These are phyloP conservation scores for Bombylius major DNA, from an alignment of 2,888 invertebrate species.

Conservation along the genomic window DNA sequence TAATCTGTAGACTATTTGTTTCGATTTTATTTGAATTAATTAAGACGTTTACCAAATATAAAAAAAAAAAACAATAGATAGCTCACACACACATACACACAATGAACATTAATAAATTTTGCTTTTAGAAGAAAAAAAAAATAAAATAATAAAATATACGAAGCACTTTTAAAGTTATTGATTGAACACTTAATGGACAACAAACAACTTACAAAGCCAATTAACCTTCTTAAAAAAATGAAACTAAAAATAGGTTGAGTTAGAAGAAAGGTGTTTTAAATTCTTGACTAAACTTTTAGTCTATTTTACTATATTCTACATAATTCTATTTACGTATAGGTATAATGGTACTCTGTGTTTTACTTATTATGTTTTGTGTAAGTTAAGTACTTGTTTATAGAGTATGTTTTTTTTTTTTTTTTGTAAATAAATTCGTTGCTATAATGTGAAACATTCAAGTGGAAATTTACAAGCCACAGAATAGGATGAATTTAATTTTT, in stretches of 20 bases:
- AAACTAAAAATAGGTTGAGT: not conserved
- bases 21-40: not conserved
- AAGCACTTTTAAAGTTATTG: not conserved
- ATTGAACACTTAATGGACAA: not conserved
- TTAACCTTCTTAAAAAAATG: not conserved
- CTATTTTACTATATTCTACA: too few species aligned
- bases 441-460: constrained; percentile 1
- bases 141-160: too few species aligned
- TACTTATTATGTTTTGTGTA: too few species aligned
- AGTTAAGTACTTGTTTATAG: too few species aligned
- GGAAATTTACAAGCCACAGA: not conserved
- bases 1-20: not conserved
- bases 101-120: not conserved
- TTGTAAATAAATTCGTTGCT: not conserved
- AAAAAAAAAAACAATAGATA: too few species aligned
- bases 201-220: constrained; percentile 2
- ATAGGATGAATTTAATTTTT: too few species aligned
- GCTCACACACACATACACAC: too few species aligned
- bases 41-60: not conserved
- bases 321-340: too few species aligned
- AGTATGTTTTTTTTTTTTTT: too few species aligned
- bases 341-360: too few species aligned
- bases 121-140: too few species aligned
- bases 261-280: not conserved
- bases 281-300: not conserved